Percentiles rank a stretch among this genome's conserved stretches.
Evolutionary conservation across 92 coral and sea anemone genomes (phyloP).

Genomic region (Zoanthus gigantus): DNA sequence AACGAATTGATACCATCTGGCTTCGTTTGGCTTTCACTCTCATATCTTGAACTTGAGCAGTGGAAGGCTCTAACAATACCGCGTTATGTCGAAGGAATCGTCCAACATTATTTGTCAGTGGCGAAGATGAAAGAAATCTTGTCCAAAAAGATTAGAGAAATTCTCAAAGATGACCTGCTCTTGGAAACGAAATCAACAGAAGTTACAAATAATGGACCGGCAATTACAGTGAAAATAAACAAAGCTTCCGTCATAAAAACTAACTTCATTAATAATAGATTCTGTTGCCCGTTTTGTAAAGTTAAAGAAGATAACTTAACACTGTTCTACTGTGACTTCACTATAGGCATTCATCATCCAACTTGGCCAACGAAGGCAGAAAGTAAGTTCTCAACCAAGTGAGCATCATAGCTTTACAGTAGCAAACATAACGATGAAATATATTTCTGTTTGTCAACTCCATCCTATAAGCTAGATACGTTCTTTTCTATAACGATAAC

Average conservation of each 20-base stretch:
- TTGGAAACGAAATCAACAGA: background rate
- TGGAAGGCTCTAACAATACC: slow-evolving; percentile 15
- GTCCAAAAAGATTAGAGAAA: background rate
- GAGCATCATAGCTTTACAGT: no score
- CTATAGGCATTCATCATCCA: slow-evolving; percentile 41
- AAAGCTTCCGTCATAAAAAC: background rate
- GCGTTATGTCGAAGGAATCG: background rate
- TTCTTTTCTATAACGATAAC: no score
- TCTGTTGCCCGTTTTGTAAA: background rate
- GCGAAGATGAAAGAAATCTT: background rate
- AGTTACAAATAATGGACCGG: slow-evolving; percentile 29
- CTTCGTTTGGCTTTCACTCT: slow-evolving; percentile 39
- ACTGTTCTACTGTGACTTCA: slow-evolving; percentile 40
- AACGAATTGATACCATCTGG: slow-evolving; percentile 17
- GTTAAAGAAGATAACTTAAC: slow-evolving; percentile 7
- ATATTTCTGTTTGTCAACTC: no score
- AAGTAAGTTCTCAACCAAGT: slow-evolving; percentile 13
- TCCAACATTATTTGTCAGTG: background rate
- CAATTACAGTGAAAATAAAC: slow-evolving; percentile 32
- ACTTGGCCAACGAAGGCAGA: slow-evolving; percentile 35
- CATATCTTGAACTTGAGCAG: slow-evolving; percentile 13
- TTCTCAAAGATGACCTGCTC: background rate
- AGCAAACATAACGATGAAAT: no score
- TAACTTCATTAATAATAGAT: background rate
- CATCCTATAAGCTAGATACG: no score